These are phyloP conservation scores for Pterostichus madidus DNA, from an alignment of 2,888 invertebrate species.

Conservation along the genomic window DNA sequence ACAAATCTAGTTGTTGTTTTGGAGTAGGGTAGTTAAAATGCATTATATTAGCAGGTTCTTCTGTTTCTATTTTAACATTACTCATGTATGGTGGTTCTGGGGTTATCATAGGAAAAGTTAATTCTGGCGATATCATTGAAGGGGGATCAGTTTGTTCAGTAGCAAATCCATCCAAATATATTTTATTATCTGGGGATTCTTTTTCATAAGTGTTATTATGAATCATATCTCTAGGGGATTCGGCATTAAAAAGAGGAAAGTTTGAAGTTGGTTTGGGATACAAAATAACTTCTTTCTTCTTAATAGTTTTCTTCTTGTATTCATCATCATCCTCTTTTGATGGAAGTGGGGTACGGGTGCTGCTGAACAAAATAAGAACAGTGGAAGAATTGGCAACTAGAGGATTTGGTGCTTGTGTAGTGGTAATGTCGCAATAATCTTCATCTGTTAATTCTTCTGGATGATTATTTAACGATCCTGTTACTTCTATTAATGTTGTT, in stretches of 20 bases:
- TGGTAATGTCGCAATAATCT: slow-evolving; percentile 13
- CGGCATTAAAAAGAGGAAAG: background rate
- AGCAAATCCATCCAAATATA: slow-evolving; percentile 24
- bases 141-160: background rate
- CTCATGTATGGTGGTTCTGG: background rate
- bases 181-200: background rate
- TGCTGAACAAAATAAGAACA: background rate
- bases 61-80: background rate
- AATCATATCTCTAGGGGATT: slow-evolving; percentile 49
- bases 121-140: background rate
- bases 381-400: background rate
- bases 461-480: slow-evolving; percentile 20
- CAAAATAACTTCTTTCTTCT: slow-evolving; percentile 2
- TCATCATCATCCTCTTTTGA: background rate
- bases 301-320: background rate
- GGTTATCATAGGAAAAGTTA: background rate
- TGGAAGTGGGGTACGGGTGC: background rate
- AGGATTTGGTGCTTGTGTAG: background rate
- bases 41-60: slow-evolving; percentile 20
- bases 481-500: background rate
- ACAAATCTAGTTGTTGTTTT: background rate
- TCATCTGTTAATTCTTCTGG: slow-evolving; percentile 18
- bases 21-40: background rate
- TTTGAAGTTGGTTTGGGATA: background rate
- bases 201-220: slow-evolving; percentile 34